Evolutionary conservation across 2,113 vertebrate genomes (phyloP), one percentile per base, ranked within the genome.

Genomic region (Chionis minor): DNA sequence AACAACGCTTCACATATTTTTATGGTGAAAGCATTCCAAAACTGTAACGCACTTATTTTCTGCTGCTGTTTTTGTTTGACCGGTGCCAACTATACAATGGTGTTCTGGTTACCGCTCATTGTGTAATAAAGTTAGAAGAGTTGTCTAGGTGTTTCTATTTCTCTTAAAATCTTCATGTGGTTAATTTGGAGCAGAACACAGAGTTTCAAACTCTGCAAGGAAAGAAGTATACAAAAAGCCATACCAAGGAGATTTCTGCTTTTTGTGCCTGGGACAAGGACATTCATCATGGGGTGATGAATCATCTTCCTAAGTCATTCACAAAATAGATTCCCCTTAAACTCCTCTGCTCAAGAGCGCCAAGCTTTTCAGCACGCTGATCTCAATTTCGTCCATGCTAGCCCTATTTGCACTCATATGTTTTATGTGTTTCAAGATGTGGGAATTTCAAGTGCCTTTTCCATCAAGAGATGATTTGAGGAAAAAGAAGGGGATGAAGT

Each of bases 271-370:
- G 49, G 59, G 75, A 93, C 61, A 77, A 27, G 51, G 54, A 63
- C 35, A 58, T 82, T 83, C 42, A 87, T 94, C 94, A 92, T 38
- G 38, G 65, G 69, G 33, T 40, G 58, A 75, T 74, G 79, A 96
- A 89, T 97, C 92, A 96, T 33, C 59, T 84, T 86, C 71, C 55
- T 32, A 83, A 92, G 51, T 83, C 44, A 79, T 86, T 86, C 80
- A 87, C 72, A 81, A 90, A 88, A 79, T 8, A 85, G 59, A 82
- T 38, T 66, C 55, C 47, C 40, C 73, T 92, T 84, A 74, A 93
- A 92, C 27, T 81, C 32, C 55, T 77, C 4, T 5, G 79, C 44
- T 86, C 5, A 87, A 63, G 19, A 90, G 15, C 45, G 47, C 58
- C 73, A 88, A 79, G 49, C 23, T 81, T 88, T 83, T 42, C 67